These are phyloP conservation scores for Anser brachyrhynchus DNA, from an alignment of 2,113 vertebrate genomes.

Conservation along the genomic window DNA sequence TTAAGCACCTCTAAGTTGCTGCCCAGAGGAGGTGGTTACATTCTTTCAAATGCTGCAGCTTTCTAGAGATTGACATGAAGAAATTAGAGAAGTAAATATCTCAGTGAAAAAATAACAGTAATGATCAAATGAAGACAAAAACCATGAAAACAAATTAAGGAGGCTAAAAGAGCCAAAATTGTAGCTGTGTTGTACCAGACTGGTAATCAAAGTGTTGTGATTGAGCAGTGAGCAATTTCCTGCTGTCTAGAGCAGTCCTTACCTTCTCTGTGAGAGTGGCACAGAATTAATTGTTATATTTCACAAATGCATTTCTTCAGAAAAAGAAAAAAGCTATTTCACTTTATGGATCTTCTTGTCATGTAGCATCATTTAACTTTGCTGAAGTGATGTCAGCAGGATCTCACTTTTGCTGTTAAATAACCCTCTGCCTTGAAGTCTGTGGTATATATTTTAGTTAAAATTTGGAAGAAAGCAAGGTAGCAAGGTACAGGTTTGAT, in stretches of 20 bases:
- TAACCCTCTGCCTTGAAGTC: neutral
- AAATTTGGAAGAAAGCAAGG: neutral
- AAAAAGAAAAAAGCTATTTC: neutral
- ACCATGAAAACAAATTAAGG: neutral
- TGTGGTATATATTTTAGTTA: neutral
- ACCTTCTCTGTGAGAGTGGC: neutral
- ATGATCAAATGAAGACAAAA: neutral
- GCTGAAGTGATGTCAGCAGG: neutral
- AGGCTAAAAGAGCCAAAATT: neutral
- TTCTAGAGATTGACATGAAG: neutral
- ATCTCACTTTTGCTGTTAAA: neutral
- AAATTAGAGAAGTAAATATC: slow-evolving; percentile 5
- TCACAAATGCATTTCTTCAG: neutral
- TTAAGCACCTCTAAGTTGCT: neutral
- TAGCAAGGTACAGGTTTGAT: neutral
- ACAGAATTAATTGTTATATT: slow-evolving; percentile 35
- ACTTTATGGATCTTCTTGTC: neutral
- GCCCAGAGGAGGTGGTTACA: neutral
- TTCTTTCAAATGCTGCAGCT: neutral
- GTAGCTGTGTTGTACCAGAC: neutral
- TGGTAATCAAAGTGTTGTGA: slow-evolving; percentile 24
- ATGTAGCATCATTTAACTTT: neutral
- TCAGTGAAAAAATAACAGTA: neutral
- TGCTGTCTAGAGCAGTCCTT: neutral
- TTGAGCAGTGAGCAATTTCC: slow-evolving; percentile 26